Percentiles rank a stretch among this genome's conserved stretches.
These are phyloP conservation scores for Sericinus montela DNA, from an alignment of 2,888 invertebrate genomes.

Conservation along the genomic window DNA sequence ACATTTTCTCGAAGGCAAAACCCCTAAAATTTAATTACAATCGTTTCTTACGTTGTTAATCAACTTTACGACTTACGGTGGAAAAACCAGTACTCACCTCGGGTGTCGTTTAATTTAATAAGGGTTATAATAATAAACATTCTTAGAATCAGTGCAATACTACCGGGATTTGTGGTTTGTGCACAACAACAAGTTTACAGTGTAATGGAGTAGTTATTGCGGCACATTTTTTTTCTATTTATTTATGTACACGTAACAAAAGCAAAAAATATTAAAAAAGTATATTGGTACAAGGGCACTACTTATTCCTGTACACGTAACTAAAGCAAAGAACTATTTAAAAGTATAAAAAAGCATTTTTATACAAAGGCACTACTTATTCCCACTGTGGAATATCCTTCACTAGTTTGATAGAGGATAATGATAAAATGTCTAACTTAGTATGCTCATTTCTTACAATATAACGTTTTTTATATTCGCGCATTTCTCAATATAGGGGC, in stretches of 20 bases:
- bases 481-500: no score
- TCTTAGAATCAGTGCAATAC: not conserved
- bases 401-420: no score
- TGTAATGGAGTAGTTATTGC: not conserved
- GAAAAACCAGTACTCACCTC: not conserved
- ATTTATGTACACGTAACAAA: not conserved
- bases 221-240: not conserved
- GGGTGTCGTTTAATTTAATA: conserved; percentile 1
- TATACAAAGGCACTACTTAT: no score
- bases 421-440: no score
- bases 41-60: not conserved
- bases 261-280: no score
- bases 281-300: no score
- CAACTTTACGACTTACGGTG: not conserved
- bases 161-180: not conserved
- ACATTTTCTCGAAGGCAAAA: not conserved
- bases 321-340: no score
- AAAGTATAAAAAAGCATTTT: no score
- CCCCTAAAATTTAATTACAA: not conserved
- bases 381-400: no score
- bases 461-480: no score
- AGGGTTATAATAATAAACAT: conserved; percentile 2
- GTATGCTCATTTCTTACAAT: no score
- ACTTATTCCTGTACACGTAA: no score
- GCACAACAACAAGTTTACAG: not conserved